Evolutionary conservation across 2,113 vertebrate species (phyloP).

Genomic region (Cavia porcellus): DNA sequence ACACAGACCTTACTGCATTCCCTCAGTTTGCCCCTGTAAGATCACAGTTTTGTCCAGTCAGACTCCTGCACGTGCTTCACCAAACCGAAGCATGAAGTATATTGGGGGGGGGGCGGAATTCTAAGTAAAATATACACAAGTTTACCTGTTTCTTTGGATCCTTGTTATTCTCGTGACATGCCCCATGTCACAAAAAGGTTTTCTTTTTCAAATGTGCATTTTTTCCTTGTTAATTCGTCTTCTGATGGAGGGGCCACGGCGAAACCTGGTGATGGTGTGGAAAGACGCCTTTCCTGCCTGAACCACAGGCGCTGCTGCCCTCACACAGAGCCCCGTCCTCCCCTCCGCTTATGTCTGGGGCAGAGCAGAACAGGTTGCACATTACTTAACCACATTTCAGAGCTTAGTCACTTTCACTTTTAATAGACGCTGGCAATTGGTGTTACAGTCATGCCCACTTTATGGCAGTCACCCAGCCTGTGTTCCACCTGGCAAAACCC

Average conservation of each 20-base stretch:
- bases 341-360: background rate
- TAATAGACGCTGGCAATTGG: conserved; percentile 57
- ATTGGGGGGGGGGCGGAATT: background rate
- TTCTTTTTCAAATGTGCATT: background rate
- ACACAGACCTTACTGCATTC: too few relatives aligned
- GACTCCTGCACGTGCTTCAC: background rate
- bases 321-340: background rate
- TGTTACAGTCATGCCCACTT: background rate
- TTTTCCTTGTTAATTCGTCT: background rate
- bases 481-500: background rate
- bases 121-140: background rate
- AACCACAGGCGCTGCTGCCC: background rate
- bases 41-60: background rate
- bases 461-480: background rate
- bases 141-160: background rate
- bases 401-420: conserved; percentile 69
- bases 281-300: background rate
- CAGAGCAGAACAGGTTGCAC: conserved; percentile 9
- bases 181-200: background rate
- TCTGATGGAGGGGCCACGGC: background rate
- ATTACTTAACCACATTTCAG: conserved; percentile 53
- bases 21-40: background rate
- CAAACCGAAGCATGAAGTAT: background rate
- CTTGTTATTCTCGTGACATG: background rate
- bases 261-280: background rate